phyloP scores from a whole-genome alignment of 2,888 invertebrate species.

The Pristionchus entomophagus region DNA sequence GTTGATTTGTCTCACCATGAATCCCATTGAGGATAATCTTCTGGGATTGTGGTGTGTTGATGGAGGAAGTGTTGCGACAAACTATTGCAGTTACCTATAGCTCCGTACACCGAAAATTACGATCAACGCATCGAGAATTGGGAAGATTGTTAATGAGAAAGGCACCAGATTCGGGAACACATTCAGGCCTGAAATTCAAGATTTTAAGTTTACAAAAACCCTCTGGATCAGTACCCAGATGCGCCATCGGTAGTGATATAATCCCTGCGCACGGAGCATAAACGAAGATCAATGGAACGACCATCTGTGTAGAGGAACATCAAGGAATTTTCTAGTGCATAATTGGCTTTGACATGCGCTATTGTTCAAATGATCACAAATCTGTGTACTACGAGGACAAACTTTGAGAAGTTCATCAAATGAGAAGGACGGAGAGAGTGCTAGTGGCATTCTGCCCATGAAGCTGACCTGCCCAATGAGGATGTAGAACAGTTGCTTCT shows the following conservation, averaged over 20 bases:
- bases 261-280: not conserved
- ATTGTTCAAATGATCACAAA: too few relatives aligned
- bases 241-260: not conserved
- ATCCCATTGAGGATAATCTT: too few relatives aligned
- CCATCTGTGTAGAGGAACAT: too few relatives aligned
- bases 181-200: not conserved
- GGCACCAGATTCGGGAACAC: conserved; percentile 24
- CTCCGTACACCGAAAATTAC: not conserved
- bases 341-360: too few relatives aligned
- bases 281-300: not conserved
- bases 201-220: not conserved
- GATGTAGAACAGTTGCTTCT: not conserved
- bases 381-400: too few relatives aligned
- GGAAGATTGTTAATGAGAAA: not conserved
- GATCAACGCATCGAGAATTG: not conserved
- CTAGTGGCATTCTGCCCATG: not conserved
- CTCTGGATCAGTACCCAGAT: not conserved
- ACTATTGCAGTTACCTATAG: too few relatives aligned
- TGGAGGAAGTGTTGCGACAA: too few relatives aligned
- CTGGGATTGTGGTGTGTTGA: too few relatives aligned
- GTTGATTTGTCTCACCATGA: too few relatives aligned
- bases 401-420: not conserved
- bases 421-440: too few relatives aligned
- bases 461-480: not conserved
- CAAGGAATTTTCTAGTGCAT: too few relatives aligned